Evolutionary conservation across 2,888 invertebrate species (phyloP), one percentile per base, ranked within the genome.

Genomic region (Eupithecia subfuscata): DNA sequence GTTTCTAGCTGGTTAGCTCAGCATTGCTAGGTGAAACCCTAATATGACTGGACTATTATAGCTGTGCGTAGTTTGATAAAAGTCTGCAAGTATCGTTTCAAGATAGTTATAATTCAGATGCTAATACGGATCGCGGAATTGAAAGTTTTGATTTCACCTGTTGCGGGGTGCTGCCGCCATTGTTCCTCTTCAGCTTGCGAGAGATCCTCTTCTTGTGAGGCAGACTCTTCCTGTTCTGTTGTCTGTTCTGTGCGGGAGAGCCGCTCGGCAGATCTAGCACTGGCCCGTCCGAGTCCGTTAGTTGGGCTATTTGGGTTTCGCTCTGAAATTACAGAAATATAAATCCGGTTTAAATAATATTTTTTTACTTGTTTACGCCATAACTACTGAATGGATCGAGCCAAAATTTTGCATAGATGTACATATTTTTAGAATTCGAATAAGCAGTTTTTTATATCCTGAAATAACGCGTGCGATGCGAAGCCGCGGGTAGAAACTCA

Each of bases 201-300:
- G 98, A 97, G 81, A 98, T 98, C 75, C 98, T 95, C 88, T 98
- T 98, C 89, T 98, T 98, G 87, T 98, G 98, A 0, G 98, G 98
- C 75, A 98, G 90, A 80, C 97, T 97, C 88, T 97, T 96, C 81
- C 96, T 96, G 74, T 85, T 94, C 30, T 90, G 92, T 69, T 89
- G 90, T 14, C 89, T 89, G 79, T 82, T 86, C 0, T 89, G 91
- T 0, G 84, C 88, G 0, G 92, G 90, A 0, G 92, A 89, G 0
- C 89, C 86, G 2, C 86, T 84, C 0, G 80, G 83, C 25, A 92
- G 80, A 43, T 91, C 93, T 30, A 92, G 72, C 5, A 89, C 90
- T 0, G 87, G 86, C 0, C 87, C 86, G 1, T 90, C 89, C 1
- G 89, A 82, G 5, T 90, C 90, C 0, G 84, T 76, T 12, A 92